These are phyloP conservation scores for Drosophila sordidapex DNA, from an alignment of 2,888 invertebrate species.

Conservation along the genomic window DNA sequence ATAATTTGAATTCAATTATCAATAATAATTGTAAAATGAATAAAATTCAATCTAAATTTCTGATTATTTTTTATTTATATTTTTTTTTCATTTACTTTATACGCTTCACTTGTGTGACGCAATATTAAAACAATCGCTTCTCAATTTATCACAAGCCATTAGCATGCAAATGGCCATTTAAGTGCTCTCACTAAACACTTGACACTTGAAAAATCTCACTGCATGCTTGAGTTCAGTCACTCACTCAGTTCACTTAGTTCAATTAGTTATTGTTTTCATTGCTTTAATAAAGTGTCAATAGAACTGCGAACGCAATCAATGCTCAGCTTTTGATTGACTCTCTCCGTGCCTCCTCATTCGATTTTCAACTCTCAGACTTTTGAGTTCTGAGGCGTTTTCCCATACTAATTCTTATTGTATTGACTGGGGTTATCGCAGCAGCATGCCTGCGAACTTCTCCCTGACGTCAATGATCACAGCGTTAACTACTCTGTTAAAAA, in stretches of 20 bases:
- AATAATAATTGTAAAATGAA: neutral
- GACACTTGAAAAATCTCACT: constrained; percentile 29
- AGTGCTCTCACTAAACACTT: constrained; percentile 25
- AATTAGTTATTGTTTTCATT: constrained; percentile 18
- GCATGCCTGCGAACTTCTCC: constrained; percentile 21
- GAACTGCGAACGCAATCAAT: constrained; percentile 23
- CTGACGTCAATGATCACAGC: constrained; percentile 63
- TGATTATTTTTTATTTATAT: neutral
- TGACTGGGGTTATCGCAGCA: constrained; percentile 58
- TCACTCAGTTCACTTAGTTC: constrained; percentile 1
- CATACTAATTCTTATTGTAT: neutral
- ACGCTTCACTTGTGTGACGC: neutral
- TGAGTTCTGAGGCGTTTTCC: neutral
- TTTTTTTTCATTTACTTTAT: neutral
- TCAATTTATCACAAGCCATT: constrained; percentile 25
- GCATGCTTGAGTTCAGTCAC: neutral
- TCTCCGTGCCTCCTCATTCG: neutral
- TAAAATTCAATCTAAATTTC: neutral
- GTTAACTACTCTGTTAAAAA: neutral
- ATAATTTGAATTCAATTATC: neutral
- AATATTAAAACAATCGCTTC: neutral
- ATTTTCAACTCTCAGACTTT: neutral
- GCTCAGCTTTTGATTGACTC: constrained; percentile 5
- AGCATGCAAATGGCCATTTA: constrained; percentile 28
- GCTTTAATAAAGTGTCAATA: constrained; percentile 29